Evolutionary conservation across 2,797 vertebrate genomes (phyloP).

Genomic region (Remorina albescens): DNA sequence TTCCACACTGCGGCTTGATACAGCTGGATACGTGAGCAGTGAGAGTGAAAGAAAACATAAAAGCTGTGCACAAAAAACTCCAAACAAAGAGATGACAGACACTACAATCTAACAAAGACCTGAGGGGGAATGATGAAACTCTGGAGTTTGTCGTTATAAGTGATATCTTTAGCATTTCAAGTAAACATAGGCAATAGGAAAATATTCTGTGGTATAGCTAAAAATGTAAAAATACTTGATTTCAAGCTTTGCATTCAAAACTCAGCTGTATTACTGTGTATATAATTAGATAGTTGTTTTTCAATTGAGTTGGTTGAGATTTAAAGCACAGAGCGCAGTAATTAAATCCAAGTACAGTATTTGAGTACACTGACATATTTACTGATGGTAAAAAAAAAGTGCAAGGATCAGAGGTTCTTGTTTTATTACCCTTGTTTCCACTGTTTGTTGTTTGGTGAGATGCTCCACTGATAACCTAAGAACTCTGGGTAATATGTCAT

Average conservation of each 20-base stretch:
- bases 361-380: neutral
- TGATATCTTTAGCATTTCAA: neutral
- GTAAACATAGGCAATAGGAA: neutral
- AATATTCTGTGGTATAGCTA: too few relatives aligned
- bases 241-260: neutral
- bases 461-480: conserved; percentile 39
- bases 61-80: neutral
- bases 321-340: neutral
- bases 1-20: neutral
- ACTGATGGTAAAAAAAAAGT: conserved; percentile 1
- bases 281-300: neutral
- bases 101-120: neutral
- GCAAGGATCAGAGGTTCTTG: neutral
- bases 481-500: conserved; percentile 33
- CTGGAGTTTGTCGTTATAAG: neutral
- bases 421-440: conserved; percentile 2
- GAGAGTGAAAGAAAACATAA: neutral
- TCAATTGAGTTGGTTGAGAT: neutral
- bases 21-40: neutral
- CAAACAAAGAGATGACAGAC: neutral
- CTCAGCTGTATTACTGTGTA: neutral
- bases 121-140: too few relatives aligned
- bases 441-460: conserved; percentile 22
- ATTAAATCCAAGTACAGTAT: neutral
- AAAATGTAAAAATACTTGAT: neutral